phyloP scores from a whole-genome alignment of 1,140 invertebrate genomes.

The Drosophila cardini region DNA sequence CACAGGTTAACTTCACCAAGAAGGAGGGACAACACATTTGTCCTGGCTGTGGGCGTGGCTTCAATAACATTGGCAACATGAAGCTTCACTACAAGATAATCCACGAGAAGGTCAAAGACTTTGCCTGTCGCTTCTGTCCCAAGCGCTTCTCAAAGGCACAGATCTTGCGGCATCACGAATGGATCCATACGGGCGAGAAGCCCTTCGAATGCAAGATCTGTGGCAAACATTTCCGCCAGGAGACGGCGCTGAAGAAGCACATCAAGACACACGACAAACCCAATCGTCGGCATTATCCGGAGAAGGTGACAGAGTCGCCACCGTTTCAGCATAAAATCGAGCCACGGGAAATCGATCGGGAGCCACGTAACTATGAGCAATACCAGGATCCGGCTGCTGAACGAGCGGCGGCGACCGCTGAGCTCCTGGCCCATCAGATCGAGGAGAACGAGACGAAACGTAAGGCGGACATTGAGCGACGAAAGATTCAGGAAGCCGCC shows the following conservation, averaged over 20 bases:
- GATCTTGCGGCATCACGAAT: constrained; percentile 81
- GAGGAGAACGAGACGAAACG: constrained; percentile 76
- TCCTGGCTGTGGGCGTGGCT: constrained; percentile 77
- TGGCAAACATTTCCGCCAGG: constrained; percentile 78
- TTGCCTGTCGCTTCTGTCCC: constrained; percentile 78
- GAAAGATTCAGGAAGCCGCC: constrained; percentile 74
- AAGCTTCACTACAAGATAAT: constrained; percentile 82
- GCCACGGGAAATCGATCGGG: constrained; percentile 44
- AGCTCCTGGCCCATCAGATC: constrained; percentile 70
- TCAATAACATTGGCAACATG: constrained; percentile 82
- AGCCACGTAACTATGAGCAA: constrained; percentile 68
- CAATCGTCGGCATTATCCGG: constrained; percentile 54
- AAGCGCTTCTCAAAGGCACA: constrained; percentile 82
- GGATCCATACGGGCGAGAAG: constrained; percentile 85
- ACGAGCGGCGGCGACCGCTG: constrained; percentile 69
- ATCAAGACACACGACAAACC: constrained; percentile 79
- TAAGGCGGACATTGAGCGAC: constrained; percentile 74
- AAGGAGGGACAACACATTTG: constrained; percentile 82
- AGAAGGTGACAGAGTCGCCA: constrained; percentile 58
- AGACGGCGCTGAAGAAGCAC: constrained; percentile 80
- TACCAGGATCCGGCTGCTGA: constrained; percentile 74
- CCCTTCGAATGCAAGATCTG: constrained; percentile 79
- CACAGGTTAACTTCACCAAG: constrained; percentile 80
- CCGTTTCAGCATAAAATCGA: constrained; percentile 60
- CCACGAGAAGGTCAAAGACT: constrained; percentile 83